phyloP scores from a whole-genome alignment of 2,797 vertebrate genomes.

The Pseudocheirus occidentalis region DNA sequence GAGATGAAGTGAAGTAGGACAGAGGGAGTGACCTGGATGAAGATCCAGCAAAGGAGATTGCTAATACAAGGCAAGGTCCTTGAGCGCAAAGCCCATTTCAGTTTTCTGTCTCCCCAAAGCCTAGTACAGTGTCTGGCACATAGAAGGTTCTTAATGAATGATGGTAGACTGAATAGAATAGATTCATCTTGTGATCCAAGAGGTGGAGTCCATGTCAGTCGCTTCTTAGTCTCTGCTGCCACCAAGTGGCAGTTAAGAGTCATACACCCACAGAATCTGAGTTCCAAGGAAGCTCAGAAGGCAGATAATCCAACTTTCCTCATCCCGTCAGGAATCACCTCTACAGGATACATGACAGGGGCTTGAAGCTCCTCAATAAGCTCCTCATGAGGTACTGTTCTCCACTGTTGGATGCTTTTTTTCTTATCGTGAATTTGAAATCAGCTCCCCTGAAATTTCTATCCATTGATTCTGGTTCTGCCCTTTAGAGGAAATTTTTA shows the following conservation, averaged over 20 bases:
- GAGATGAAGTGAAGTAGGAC: neutral
- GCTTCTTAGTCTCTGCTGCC: slow-evolving; percentile 1
- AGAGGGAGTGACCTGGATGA: neutral
- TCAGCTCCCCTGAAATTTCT: neutral
- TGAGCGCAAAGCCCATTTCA: neutral
- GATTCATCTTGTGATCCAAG: neutral
- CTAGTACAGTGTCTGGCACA: neutral
- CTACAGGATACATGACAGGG: too few species aligned
- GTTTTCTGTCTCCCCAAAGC: neutral
- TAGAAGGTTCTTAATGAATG: neutral
- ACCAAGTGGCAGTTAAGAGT: neutral
- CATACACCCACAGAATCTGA: neutral
- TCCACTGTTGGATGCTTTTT: neutral
- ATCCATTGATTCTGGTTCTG: neutral
- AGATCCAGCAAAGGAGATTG: neutral
- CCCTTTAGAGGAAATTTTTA: neutral
- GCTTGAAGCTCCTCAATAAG: neutral
- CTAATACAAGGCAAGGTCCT: neutral
- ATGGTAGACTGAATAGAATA: neutral
- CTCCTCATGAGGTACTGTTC: neutral
- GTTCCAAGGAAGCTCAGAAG: neutral
- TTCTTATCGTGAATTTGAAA: neutral
- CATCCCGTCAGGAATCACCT: too few species aligned
- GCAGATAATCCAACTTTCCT: too few species aligned
- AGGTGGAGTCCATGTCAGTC: neutral